Conservation (phyloP, 2,797 vertebrate genomes). For the Diglossa cyanea region DNA sequence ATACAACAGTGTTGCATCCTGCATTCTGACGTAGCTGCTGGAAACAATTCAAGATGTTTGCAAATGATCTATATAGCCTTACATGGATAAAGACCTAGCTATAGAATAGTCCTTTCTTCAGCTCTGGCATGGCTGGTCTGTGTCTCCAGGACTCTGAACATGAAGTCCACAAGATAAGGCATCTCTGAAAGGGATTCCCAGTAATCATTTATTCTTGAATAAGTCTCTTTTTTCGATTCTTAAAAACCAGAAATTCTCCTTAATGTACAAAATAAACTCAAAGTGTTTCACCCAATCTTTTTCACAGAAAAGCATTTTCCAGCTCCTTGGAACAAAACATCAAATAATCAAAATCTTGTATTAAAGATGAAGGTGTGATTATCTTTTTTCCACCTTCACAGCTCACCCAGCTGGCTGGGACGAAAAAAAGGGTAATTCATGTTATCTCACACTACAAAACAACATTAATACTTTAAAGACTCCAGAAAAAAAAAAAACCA, state of each 20-base stretch:
- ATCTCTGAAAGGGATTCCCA: not conserved
- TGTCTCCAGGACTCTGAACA: not conserved
- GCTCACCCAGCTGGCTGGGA: not conserved
- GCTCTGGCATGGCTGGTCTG: not conserved
- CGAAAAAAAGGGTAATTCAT: not conserved
- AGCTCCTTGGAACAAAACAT: not conserved
- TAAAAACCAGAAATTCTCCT: not conserved
- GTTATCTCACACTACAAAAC: not conserved
- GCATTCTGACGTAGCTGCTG: not conserved
- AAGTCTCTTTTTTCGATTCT: not conserved
- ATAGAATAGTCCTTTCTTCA: not conserved
- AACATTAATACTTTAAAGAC: not conserved
- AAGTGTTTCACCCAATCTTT: not conserved
- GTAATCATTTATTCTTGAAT: not conserved
- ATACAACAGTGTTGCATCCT: not conserved
- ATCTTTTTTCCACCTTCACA: slow-evolving; percentile 7
- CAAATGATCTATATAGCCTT: not conserved
- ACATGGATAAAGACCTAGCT: not conserved
- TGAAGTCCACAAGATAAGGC: not conserved
- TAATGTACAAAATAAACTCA: not conserved
- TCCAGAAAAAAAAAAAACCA: not conserved
- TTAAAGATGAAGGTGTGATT: not conserved
- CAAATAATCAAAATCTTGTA: not conserved
- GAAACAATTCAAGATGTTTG: not conserved
- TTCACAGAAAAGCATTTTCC: not conserved